A percentile compares a stretch with the other conserved stretches of the same genome.
phyloP scores from a whole-genome alignment of 2,888 invertebrate species.

The Pheosia gnoma region DNA sequence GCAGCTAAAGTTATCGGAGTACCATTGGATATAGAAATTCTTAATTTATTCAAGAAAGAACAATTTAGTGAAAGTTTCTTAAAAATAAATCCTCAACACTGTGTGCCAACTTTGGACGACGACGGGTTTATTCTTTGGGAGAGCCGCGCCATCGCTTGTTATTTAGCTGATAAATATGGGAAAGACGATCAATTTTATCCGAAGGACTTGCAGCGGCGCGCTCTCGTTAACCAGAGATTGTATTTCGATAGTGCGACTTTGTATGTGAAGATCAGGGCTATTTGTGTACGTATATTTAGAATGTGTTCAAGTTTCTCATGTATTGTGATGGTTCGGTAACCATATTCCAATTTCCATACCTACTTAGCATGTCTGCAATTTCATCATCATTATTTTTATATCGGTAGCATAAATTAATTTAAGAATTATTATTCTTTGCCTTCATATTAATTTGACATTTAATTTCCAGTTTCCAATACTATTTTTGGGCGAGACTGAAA shows the following conservation, averaged over 20 bases:
- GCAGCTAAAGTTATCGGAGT: slow-evolving; percentile 84
- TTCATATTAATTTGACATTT: slow-evolving; percentile 6
- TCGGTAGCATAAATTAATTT: too few relatives aligned
- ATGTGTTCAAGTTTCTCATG: neutral
- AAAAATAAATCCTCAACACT: slow-evolving; percentile 87
- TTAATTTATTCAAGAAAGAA: slow-evolving; percentile 84
- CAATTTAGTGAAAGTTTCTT: slow-evolving; percentile 83
- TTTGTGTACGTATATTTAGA: slow-evolving; percentile 78
- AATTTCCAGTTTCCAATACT: slow-evolving; percentile 84
- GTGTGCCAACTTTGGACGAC: slow-evolving; percentile 87
- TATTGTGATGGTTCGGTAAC: too few relatives aligned
- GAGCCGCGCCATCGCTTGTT: slow-evolving; percentile 86
- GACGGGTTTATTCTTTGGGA: slow-evolving; percentile 87
- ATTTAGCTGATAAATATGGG: slow-evolving; percentile 85
- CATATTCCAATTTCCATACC: too few relatives aligned
- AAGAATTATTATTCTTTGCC: neutral
- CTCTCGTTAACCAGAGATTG: slow-evolving; percentile 85
- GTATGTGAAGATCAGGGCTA: slow-evolving; percentile 85
- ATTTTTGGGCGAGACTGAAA: slow-evolving; percentile 82
- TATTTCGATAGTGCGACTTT: slow-evolving; percentile 86
- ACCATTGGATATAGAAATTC: slow-evolving; percentile 74
- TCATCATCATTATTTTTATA: too few relatives aligned
- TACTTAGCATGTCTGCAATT: too few relatives aligned
- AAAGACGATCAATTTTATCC: slow-evolving; percentile 86
- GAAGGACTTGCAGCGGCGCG: slow-evolving; percentile 81